Conservation (phyloP, 1,140 invertebrate species). For the Drosophila busckii region DNA sequence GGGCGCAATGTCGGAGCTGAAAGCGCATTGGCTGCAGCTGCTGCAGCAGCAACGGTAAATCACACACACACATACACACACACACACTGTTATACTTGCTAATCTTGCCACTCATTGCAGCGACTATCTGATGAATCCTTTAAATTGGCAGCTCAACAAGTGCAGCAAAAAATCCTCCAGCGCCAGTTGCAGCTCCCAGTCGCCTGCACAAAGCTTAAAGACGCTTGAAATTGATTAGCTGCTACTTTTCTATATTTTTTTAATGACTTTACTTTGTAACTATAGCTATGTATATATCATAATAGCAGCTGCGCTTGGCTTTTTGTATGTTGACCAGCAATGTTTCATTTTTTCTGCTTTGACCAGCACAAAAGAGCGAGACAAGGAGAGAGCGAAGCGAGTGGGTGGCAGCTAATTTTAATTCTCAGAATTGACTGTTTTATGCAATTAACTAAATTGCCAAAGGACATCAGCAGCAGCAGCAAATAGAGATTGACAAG, state of each 20-base stretch:
- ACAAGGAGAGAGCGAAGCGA: too few species aligned
- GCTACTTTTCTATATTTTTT: not conserved
- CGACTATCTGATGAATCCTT: slow-evolving; percentile 55
- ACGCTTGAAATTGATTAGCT: slow-evolving; percentile 62
- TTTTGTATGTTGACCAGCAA: too few species aligned
- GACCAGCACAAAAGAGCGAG: too few species aligned
- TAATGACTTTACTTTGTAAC: slow-evolving; percentile 9
- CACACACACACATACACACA: not conserved
- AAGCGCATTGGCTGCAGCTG: slow-evolving; percentile 80
- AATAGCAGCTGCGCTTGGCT: slow-evolving; percentile 46
- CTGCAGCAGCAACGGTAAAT: slow-evolving; percentile 67
- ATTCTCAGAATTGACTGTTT: too few species aligned
- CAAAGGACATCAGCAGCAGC: too few species aligned
- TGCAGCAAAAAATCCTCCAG: slow-evolving; percentile 35
- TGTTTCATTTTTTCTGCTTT: too few species aligned
- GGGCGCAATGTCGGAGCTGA: slow-evolving; percentile 81
- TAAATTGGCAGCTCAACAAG: slow-evolving; percentile 61
- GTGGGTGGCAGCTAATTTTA: too few species aligned
- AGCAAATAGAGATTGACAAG: too few species aligned
- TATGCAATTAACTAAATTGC: too few species aligned
- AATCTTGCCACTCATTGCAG: slow-evolving; percentile 10
- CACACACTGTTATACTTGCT: not conserved
- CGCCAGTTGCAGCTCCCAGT: not conserved
- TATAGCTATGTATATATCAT: slow-evolving; percentile 1
- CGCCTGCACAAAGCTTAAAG: slow-evolving; percentile 43